Evolutionary conservation across 2,797 vertebrate species (phyloP), one percentile per base, ranked within the genome.

Genomic region (Coendou prehensilis): DNA sequence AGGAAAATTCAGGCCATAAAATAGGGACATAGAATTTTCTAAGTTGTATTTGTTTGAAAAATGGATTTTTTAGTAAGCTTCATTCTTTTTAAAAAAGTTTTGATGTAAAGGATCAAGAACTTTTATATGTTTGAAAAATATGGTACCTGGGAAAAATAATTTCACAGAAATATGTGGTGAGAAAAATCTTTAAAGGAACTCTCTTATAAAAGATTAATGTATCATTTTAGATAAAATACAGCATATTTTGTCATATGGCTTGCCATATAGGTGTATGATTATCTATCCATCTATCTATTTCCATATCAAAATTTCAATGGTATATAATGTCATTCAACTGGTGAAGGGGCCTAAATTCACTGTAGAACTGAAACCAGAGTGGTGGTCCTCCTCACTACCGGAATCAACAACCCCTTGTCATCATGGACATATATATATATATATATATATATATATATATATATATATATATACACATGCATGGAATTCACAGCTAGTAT

Each of bases 371-470:
- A 7, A 81, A 11, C 18, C 9, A 11, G 8, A 63, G 10, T 0
- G 0, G 18, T 6, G 10, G 8, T 2, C 0, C 10, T 85, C 33
- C 23, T 2, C 2, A n/a, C 6, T 4, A 1, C 5, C 9, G 56
- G 50, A 54, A 10, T 17, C 23, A 15, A 28, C 15, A 37, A 0
- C 22, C 1, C 30, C 30, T 52, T 11, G 7, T 5, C 26, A 23
- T 41, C 9, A 47, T 17, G 61, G 41, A 23, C 8, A 9, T 7
- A 2, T 1, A 8, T 13, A 13, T 37, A 41, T 41, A 8, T 13
- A 13, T 37, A 41, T 41, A 9, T 7, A 2, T 1, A 8, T 13
- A 13, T 37, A 41, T 41, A 9, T 7, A 2, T 1, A 8, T 13
- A 13, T 37, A 41, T 41, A 9, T 7, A 2, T 1, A 8, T 13